Base-by-base conservation (phyloP, 2,797 vertebrate species). In the Distichodus sexfasciatus region DNA sequence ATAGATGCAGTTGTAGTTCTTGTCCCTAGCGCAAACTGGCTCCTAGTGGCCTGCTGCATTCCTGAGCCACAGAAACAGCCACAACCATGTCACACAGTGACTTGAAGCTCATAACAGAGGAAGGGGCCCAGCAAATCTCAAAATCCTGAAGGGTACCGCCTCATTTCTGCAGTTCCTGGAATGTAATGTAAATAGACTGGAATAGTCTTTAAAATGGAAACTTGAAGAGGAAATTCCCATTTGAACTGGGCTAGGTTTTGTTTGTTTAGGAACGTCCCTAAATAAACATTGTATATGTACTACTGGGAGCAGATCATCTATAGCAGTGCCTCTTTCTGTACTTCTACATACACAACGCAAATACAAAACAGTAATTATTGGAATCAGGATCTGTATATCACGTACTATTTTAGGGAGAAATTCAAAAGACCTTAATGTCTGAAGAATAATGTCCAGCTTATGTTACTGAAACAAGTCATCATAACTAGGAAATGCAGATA, bases 131-230 rank as follows among this genome's bases (percentile, higher is more conserved):
- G 51, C n/a, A 19, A 38, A n/a, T 5, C 6, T 6, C 14, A 9
- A 15, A n/a, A 48, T 21, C 23, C 23, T n/a, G 31, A 48, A 3
- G 5, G 15, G 19, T 14, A 23, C 33, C 6, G 2, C 14, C 41
- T 59, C 31, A 29, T 28, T 41, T 40, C 6, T 19, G 10, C 15
- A 15, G 41, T 31, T 60, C 17, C 38, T 48, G 24, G 24, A 60
- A 19, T 17, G 6, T n/a, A 23, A n/a, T 40, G 15, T 40, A 58
- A 58, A 23, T 58, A 40, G 2, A 23, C 19, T 40, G 24, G 8
- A 41, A 51, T 15, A 24, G 15, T 60, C 23, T 33, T 24, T 24
- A 29, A 38, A 50, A 43, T 40, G 55, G 23, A 68, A 59, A 48
- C 41, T 29, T 33, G 4, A 6, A 6, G 8, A 51, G 55, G 17